Conservation (phyloP, 2,113 vertebrate genomes). For the Pleuronectes platessa region DNA sequence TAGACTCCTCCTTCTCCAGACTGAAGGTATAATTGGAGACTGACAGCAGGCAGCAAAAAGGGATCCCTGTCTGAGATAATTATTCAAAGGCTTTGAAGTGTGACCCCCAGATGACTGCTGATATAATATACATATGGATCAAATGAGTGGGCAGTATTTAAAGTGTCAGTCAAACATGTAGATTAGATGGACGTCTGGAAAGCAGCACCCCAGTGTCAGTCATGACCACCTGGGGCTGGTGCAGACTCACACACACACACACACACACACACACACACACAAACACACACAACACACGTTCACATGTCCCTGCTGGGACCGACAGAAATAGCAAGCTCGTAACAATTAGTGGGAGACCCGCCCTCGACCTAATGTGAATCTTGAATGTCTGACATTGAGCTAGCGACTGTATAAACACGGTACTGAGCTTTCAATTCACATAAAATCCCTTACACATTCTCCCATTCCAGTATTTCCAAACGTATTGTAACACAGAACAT, state of each 20-base stretch:
- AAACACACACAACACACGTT: constrained; percentile 6
- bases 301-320: constrained; percentile 43
- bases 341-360: constrained; percentile 64
- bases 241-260: constrained; percentile 38
- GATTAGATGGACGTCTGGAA: constrained; percentile 52
- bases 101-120: constrained; percentile 64
- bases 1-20: constrained; percentile 2
- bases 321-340: constrained; percentile 60
- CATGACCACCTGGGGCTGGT: constrained; percentile 49
- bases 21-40: constrained; percentile 45
- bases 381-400: constrained; percentile 37
- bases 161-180: constrained; percentile 61
- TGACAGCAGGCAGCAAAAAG: constrained; percentile 51
- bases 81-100: constrained; percentile 50
- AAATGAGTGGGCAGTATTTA: constrained; percentile 69
- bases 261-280: constrained; percentile 11
- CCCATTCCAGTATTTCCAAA: neutral
- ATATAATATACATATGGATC: constrained; percentile 59
- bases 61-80: constrained; percentile 61
- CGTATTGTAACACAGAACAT: neutral
- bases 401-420: constrained; percentile 25
- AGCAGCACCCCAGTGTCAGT: constrained; percentile 36
- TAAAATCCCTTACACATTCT: neutral
- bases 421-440: constrained; percentile 6
- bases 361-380: constrained; percentile 35